Evolutionary conservation across 2,797 vertebrate species (phyloP).

Genomic region (Rhinogobio ventralis): DNA sequence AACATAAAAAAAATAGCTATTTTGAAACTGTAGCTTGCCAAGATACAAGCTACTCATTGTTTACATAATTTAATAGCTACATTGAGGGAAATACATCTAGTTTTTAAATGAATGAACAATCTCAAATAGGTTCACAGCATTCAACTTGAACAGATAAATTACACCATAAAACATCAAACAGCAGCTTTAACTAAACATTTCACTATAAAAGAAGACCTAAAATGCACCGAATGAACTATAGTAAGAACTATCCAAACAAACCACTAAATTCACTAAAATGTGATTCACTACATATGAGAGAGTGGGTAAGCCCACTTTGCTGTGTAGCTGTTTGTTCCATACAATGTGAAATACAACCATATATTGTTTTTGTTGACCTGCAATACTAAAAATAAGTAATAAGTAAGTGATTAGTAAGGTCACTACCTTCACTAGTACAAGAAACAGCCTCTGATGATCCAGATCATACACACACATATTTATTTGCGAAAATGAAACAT

Average conservation of each 20-base stretch:
- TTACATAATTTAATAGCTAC: constrained; percentile 3
- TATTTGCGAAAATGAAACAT: background rate
- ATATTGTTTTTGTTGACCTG: background rate
- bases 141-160: background rate
- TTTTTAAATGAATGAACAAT: background rate
- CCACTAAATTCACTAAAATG: background rate
- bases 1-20: background rate
- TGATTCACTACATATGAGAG: background rate
- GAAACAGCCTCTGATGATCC: too few relatives aligned
- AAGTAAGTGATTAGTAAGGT: background rate
- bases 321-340: background rate
- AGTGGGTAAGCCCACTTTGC: background rate
- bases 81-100: background rate
- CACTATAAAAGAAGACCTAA: background rate
- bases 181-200: background rate
- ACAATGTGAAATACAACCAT: background rate
- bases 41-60: background rate
- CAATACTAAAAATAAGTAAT: background rate
- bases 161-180: background rate
- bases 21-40: background rate
- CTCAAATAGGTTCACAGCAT: background rate
- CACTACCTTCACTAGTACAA: too few relatives aligned
- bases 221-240: background rate
- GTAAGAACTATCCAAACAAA: background rate
- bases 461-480: too few relatives aligned